These are phyloP conservation scores for Hirtodrosophila alboralis DNA, from an alignment of 2,888 invertebrate species.

Conservation along the genomic window DNA sequence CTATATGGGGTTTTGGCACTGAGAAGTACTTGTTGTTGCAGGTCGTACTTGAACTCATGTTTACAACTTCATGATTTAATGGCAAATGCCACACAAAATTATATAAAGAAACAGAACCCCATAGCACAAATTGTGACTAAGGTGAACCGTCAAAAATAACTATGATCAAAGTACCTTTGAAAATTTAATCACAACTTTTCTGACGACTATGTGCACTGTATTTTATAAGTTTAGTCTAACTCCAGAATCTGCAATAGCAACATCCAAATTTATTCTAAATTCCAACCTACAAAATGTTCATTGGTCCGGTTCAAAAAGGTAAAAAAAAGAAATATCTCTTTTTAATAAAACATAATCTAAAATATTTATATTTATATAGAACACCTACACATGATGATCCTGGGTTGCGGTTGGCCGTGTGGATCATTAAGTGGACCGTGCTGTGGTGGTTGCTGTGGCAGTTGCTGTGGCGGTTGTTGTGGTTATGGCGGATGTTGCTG, in stretches of 20 bases:
- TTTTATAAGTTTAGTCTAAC: neutral
- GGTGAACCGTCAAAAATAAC: neutral
- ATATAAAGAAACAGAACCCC: conserved; percentile 1
- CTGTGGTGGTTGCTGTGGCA: neutral
- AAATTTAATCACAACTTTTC: neutral
- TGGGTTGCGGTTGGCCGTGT: conserved; percentile 26
- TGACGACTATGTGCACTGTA: no score
- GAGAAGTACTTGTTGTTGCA: neutral
- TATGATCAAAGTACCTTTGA: neutral
- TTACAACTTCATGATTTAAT: conserved; percentile 6
- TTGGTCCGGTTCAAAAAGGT: conserved; percentile 5
- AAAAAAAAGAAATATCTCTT: neutral
- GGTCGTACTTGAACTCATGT: conserved; percentile 13
- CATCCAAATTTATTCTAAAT: conserved; percentile 7
- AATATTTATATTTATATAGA: no score
- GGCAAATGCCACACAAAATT: conserved; percentile 19
- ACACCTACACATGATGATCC: neutral
- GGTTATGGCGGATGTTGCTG: neutral
- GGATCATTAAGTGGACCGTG: conserved; percentile 13
- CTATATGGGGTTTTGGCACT: no score
- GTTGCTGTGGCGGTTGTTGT: conserved; percentile 1
- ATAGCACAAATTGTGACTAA: no score
- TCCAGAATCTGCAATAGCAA: neutral
- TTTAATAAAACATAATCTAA: no score
- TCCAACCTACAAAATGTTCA: conserved; percentile 6